phyloP scores from a whole-genome alignment of 2,113 vertebrate species.

The Anarhynchus alexandrinus region DNA sequence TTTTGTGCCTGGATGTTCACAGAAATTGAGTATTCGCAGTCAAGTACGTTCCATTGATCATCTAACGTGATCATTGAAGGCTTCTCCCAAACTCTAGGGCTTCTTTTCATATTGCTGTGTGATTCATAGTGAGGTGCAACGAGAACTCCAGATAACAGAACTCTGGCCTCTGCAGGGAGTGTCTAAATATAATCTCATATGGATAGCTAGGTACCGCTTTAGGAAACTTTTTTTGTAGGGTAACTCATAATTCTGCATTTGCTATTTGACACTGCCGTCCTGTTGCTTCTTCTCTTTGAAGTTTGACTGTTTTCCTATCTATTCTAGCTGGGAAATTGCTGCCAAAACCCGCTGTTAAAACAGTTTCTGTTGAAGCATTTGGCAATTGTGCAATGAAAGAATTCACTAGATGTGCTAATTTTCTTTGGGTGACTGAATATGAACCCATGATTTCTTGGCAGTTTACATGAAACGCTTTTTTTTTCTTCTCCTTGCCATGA shows the following conservation, averaged over 20 bases:
- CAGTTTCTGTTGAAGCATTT: not conserved
- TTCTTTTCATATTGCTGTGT: not conserved
- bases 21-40: not conserved
- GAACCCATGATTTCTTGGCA: not conserved
- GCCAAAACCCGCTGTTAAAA: not conserved
- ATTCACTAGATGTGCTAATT: not conserved
- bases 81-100: not conserved
- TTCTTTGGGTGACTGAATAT: not conserved
- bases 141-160: not conserved
- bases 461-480: not conserved
- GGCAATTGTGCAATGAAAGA: not conserved
- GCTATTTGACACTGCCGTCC: not conserved
- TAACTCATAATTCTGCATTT: not conserved
- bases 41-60: not conserved
- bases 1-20: not conserved
- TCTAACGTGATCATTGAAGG: rapidly evolving
- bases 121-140: not conserved
- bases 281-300: not conserved
- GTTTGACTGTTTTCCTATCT: not conserved
- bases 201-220: not conserved
- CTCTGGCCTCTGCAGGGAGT: not conserved
- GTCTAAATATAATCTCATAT: too few species aligned
- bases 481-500: not conserved
- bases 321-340: not conserved
- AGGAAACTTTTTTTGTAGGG: not conserved